Base-by-base conservation (phyloP, 2,797 vertebrate genomes). In the Macropus fuliginosus region DNA sequence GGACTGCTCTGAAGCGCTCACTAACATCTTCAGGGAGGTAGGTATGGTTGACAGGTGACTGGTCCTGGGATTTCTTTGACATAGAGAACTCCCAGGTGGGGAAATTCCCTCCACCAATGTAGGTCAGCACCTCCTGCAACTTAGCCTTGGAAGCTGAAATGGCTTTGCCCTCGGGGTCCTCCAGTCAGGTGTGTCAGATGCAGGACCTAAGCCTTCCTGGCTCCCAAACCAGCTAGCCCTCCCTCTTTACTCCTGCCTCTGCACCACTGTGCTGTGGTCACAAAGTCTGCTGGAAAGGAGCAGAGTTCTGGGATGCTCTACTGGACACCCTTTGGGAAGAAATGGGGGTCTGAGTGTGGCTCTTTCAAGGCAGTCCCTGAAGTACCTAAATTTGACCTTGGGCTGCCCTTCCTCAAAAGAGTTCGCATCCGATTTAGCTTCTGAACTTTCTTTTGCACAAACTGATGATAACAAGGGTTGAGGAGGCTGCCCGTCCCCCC, bases 11-110 rank as follows among this genome's bases (percentile, higher is more conserved):
- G 54, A 98, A 1, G 54, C 62, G 62, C 98, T 99, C 59, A 99
- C 98, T 1, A 13, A 92, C 54, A 59, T 98, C 98, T 99, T 98
- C 57, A 93, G 94, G 54, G 98, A 99, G 99, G 99, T 99, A 55
- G 92, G 97, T 46, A 5, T 8, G 10, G 18, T 6, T 5, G 18
- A 89, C 40, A 10, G 87, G 74, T 29, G 27, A 29, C 56, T 57
- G 27, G 8, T 2, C 56, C 56, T 29, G 56, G 31, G 31, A 31
- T 59, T 59, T 29, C 57, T 31, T 5, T 31, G 29, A 59, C 29
- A 31, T 29, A 31, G 28, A 66, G 66, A 8, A 40, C 5, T 46
- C 66, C 66, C 5, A 40, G n/a, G 10, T 2, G 10, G 21, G 21
- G 40, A 87, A 12, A 46, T 0, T 46, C 74, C 2, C n/a, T n/a